Base-by-base conservation (phyloP, 2,113 vertebrate species). In the Malurus elegans region DNA sequence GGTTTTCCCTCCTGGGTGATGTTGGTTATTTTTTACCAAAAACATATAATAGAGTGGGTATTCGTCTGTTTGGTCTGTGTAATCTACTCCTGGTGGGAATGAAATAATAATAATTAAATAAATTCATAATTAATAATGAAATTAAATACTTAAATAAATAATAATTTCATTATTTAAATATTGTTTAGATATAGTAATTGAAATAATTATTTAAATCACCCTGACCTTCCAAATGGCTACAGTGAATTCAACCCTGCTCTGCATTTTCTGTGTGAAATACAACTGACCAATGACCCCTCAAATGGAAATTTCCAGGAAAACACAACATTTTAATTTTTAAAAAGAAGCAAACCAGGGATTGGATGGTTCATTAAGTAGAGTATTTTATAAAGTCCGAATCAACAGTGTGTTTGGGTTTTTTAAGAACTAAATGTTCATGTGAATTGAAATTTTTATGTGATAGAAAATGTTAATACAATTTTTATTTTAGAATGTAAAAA, bases 391-490 rank as follows among this genome's bases (percentile, higher is more conserved):
- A 71, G 15, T 38, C 25, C 15, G 4, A 23, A 34, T 47, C 0
- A 0, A 6, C 10, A 4, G 20, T 1, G 0, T 10, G 0, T 47
- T 62, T 74, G 4, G 42, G 71, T 71, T 64, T 48, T 44, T 61
- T 34, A 38, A 34, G 29, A n/a, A 29, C 9, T 74, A 8, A 24
- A n/a, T 6, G 14, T 65, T 50, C 8, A 4, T 6, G 2, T 24
- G 10, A 45, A 71, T 29, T 29, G 34, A 86, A 36, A 15, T 81
- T 81, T 71, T 44, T 0, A 0, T 23, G 2, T 28, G 6, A 10
- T 8, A 15, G 14, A 53, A 67, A 36, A 26, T 4, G 4, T 31
- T n/a, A 16, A 23, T 57, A 8, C 11, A 32, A 1, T 24, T 40
- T 21, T 18, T 51, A 15, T 50, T 87, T 14, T 26, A 20, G 21